Evolutionary conservation across 2,113 vertebrate species (phyloP), one percentile per base, ranked within the genome.

Genomic region (Eulacestoma nigropectus): DNA sequence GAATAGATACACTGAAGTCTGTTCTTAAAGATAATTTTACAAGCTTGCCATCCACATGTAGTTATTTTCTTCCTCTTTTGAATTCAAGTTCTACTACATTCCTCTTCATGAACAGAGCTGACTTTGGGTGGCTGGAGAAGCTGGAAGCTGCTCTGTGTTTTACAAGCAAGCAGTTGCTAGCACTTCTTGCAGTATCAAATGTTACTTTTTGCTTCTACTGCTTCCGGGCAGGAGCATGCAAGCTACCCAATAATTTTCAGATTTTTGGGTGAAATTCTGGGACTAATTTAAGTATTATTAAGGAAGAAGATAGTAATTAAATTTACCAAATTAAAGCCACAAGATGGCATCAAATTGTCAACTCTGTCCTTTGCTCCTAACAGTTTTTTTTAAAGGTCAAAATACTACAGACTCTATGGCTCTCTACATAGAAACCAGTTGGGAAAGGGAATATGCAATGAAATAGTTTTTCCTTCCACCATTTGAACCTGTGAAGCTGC

Each of bases 331-430:
- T 78, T 64, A 79, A 95, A 93, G 33, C 89, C 80, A 87, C 73
- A 86, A 95, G 92, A 90, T 92, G 88, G 64, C 83, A 95, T 95
- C 75, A 77, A 90, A 59, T 95, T 93, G 41, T 90, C 30, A 46
- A 10, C 77, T 88, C 67, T 86, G 1, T 76, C 53, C 3, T 1
- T 93, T 85, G 62, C 29, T 74, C 16, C 35, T 80, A 17, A 50
- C 3, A 0, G 10, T 29, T 91, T 62, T 62, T 93, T 69, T 81
- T 23, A 37, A 80, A 67, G 63, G 79, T 90, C 79, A 86, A 53
- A 84, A 53, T 79, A n/a, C 11, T 50, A 18, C 10, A 56, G 26
- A 4, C 10, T 76, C 2, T 60, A 2, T 41, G 29, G 19, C 30
- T 77, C 37, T 79, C 37, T 49, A 5, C 12, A 5, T 5, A 25